Evolutionary conservation across 2,797 vertebrate species (phyloP).

Genomic region (Ptychobarbus kaznakovi): DNA sequence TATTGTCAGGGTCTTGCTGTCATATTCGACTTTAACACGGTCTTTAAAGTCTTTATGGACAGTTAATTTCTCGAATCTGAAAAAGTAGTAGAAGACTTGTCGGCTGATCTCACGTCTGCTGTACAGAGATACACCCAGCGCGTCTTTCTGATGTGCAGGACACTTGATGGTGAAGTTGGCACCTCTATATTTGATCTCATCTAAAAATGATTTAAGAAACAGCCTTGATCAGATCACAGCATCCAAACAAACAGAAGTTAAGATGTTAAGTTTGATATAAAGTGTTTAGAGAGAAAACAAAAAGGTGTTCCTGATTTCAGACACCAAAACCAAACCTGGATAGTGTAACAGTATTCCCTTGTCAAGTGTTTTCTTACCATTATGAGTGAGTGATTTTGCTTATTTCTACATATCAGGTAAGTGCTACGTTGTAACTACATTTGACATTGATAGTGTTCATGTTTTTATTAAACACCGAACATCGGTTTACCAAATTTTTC

Average conservation of each 20-base stretch:
- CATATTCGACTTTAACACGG: slow-evolving; percentile 12
- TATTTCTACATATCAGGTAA: not conserved
- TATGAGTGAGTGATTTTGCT: not conserved
- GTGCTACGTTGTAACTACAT: not conserved
- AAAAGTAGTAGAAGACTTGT: not conserved
- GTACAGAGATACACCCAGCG: not conserved
- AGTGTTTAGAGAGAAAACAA: not conserved
- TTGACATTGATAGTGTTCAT: not conserved
- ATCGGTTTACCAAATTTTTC: no score
- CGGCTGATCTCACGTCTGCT: accelerated
- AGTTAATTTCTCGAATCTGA: accelerated
- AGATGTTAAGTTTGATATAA: not conserved
- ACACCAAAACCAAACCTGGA: not conserved
- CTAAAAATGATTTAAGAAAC: slow-evolving; percentile 16
- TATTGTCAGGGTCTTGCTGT: not conserved
- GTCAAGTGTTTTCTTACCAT: not conserved
- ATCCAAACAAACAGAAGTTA: not conserved
- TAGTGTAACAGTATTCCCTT: not conserved
- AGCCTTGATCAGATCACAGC: slow-evolving; percentile 5
- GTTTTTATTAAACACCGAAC: no score
- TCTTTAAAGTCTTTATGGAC: accelerated
- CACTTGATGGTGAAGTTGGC: slow-evolving; percentile 19
- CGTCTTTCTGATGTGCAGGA: accelerated
- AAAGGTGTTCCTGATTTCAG: not conserved
- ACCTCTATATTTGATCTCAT: slow-evolving; percentile 11